Base-by-base conservation (phyloP, 2,113 vertebrate genomes). In the Phalacrocorax brasilianus region DNA sequence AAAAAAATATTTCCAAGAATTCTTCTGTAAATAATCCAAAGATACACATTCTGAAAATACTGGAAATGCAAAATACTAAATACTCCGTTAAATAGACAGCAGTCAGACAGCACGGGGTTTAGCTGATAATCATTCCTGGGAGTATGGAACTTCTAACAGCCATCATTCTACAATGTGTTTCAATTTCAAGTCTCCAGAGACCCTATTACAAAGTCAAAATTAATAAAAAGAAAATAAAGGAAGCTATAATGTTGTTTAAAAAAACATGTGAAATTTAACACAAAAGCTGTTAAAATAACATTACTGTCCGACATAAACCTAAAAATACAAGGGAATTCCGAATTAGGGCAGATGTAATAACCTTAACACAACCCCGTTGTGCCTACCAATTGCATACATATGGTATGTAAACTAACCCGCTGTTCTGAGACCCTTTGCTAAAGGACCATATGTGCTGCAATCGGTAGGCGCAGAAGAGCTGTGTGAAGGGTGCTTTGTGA, bases 261-360 rank as follows among this genome's bases (percentile, higher is more conserved):
- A 96, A 96, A 97, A 91, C 73, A 95, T 90, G 92, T 73, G 67
- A 97, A 97, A 92, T 93, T 67, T 96, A 95, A 93, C 88, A 91
- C 83, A 97, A 98, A 96, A 96, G 63, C 61, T 94, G 62, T 88
- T 96, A 97, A 96, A 95, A 96, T 94, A 97, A 96, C 77, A 96
- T 88, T 74, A 89, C 74, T 94, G 58, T 88, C 82, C 74, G 27
- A 94, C 53, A 50, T 33, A 95, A 95, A 96, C 75, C 88, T 97
- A 70, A 68, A 92, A 96, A 94, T 91, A 95, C 88, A 95, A 71
- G 80, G 93, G 91, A 95, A 95, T 94, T 97, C 91, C 9, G 28
- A 97, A 72, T 83, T 49, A 93, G 91, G 93, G 81, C 72, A 97
- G 94, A 77, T 94, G 88, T 55, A 91, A 78, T 91, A 95, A 96